Conservation (phyloP, 2,113 vertebrate genomes). For the Nannospalax galili region DNA sequence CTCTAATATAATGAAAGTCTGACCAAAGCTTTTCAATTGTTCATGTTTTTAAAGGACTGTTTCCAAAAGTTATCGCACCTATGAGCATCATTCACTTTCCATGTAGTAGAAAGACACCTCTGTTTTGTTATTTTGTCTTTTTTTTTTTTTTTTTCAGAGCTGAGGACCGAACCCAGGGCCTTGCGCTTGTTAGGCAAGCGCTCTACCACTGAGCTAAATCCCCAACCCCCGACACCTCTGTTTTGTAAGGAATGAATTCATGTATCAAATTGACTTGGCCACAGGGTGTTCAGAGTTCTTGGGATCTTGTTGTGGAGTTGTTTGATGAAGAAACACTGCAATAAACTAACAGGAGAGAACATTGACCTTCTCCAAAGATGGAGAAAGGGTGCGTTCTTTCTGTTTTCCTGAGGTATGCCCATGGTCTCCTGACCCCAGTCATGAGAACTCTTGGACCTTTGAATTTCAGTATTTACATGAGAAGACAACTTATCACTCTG, state of each 20-base stretch:
- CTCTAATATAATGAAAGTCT: background rate
- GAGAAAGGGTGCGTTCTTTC: background rate
- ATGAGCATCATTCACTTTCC: background rate
- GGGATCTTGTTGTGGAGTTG: rapidly evolving
- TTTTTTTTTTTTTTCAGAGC: no score
- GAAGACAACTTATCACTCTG: no score
- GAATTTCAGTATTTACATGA: background rate
- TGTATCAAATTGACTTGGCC: background rate
- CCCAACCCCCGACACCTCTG: no score
- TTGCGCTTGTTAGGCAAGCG: no score
- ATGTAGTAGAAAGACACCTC: background rate
- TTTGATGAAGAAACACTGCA: background rate
- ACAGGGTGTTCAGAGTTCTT: no score
- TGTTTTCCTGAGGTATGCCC: background rate
- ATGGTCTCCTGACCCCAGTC: background rate
- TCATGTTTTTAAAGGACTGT: background rate
- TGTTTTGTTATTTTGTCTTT: background rate
- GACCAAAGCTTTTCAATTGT: background rate
- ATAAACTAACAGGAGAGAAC: no score
- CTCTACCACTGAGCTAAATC: no score
- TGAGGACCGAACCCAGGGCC: no score
- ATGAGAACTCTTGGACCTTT: no score
- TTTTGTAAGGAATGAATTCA: background rate
- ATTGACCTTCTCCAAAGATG: no score
- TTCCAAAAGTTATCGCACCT: background rate